These are phyloP conservation scores for Salminus brasiliensis DNA, from an alignment of 2,113 vertebrate species.

Conservation along the genomic window DNA sequence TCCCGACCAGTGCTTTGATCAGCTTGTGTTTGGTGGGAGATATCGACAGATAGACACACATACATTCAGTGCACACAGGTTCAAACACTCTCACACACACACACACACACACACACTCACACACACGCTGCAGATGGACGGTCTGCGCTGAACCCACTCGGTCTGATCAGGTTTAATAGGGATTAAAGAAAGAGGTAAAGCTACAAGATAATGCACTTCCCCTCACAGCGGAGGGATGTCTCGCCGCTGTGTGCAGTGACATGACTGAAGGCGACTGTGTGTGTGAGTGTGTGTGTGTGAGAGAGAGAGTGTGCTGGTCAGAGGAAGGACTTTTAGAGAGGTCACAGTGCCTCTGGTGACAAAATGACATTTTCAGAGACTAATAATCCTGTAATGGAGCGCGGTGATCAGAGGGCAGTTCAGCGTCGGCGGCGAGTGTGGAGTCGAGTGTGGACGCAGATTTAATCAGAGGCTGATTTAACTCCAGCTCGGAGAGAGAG, in stretches of 20 bases:
- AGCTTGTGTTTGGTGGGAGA: constrained; percentile 67
- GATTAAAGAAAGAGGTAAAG: neutral
- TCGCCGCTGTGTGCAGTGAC: constrained; percentile 38
- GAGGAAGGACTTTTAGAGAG: constrained; percentile 52
- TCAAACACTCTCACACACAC: neutral
- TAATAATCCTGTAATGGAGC: constrained; percentile 77
- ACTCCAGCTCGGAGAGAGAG: neutral
- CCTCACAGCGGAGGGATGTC: neutral
- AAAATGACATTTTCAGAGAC: constrained; percentile 73
- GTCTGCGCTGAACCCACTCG: neutral
- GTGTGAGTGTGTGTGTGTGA: too few relatives aligned
- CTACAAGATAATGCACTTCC: constrained; percentile 46
- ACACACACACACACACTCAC: neutral
- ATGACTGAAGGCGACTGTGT: constrained; percentile 30
- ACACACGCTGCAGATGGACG: neutral
- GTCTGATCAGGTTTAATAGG: constrained; percentile 69
- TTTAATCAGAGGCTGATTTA: constrained; percentile 63
- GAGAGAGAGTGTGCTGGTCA: neutral
- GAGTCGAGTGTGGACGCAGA: constrained; percentile 51
- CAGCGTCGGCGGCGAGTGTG: constrained; percentile 50
- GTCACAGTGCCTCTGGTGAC: constrained; percentile 60
- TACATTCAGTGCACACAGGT: too few relatives aligned
- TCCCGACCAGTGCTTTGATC: constrained; percentile 70
- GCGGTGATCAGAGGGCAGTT: constrained; percentile 61
- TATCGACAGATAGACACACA: constrained; percentile 58